phyloP scores from a whole-genome alignment of 2,113 vertebrate genomes.

The Canis aureus region DNA sequence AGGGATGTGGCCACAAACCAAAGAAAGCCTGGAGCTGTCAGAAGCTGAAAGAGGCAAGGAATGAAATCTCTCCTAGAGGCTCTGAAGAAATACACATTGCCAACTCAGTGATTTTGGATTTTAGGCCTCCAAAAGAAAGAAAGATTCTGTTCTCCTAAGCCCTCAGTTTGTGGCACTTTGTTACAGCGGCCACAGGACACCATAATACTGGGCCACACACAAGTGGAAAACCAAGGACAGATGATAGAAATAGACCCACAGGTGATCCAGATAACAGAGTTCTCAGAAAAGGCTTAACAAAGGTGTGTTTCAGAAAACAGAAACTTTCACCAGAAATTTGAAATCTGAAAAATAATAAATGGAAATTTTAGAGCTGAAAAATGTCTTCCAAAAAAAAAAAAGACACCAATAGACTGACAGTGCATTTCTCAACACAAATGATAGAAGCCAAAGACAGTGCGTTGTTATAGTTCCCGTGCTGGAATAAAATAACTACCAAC shows the following conservation, averaged over 20 bases:
- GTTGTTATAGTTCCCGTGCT: accelerated
- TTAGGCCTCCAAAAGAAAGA: not conserved
- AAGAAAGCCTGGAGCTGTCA: not conserved
- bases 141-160: no score
- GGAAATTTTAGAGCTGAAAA: not conserved
- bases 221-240: not conserved
- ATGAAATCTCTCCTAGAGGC: accelerated
- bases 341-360: not conserved
- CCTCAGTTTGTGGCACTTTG: accelerated
- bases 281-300: not conserved
- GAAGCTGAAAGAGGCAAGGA: not conserved
- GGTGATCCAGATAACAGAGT: accelerated
- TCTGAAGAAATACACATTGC: accelerated
- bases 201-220: no score
- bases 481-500: not conserved
- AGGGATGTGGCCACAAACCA: not conserved
- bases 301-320: not conserved
- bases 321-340: not conserved
- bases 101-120: not conserved
- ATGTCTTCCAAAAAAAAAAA: no score
- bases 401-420: not conserved
- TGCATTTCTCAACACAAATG: not conserved
- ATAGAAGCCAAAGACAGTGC: not conserved
- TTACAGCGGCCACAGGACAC: not conserved
- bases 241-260: not conserved